Evolutionary conservation across 1,140 invertebrate genomes (phyloP).

Genomic region (Pseudobourletiella spinata): DNA sequence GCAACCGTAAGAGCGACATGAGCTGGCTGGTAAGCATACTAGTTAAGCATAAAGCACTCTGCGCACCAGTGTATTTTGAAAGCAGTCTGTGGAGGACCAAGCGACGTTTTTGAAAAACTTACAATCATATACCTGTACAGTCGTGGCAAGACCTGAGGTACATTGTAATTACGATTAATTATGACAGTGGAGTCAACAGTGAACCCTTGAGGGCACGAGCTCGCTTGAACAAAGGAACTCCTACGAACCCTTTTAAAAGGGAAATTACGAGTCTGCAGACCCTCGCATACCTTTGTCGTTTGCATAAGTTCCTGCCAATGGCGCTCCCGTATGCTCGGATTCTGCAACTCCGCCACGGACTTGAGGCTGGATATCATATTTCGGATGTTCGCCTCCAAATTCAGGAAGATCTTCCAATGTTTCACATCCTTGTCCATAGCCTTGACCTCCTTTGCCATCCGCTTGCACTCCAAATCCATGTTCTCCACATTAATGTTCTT

Average conservation of each 20-base stretch:
- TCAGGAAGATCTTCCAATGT: constrained; percentile 76
- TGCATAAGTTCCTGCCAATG: constrained; percentile 97
- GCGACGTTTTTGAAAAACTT: no score
- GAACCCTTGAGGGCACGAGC: no score
- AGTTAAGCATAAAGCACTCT: no score
- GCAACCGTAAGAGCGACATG: not conserved
- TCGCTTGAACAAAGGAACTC: no score
- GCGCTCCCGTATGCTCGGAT: constrained; percentile 80
- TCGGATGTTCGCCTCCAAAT: constrained; percentile 74
- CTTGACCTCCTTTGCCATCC: constrained; percentile 87
- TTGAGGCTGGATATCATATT: constrained; percentile 82
- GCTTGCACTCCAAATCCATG: constrained; percentile 97
- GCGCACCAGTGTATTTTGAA: no score
- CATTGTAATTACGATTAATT: no score
- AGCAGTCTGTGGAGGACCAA: no score
- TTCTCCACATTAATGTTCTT: constrained; percentile 77
- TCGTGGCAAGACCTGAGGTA: not conserved
- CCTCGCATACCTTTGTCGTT: constrained; percentile 90
- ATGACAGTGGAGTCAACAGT: no score
- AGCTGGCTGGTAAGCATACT: not conserved
- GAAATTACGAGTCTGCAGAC: no score
- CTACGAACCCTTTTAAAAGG: no score
- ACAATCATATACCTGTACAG: constrained; percentile 17
- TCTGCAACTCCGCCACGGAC: constrained; percentile 78
- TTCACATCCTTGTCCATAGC: constrained; percentile 80